Percentiles rank a stretch among this genome's conserved stretches.
Conservation (phyloP, 2,113 vertebrate genomes). For the Chrysemys picta region DNA sequence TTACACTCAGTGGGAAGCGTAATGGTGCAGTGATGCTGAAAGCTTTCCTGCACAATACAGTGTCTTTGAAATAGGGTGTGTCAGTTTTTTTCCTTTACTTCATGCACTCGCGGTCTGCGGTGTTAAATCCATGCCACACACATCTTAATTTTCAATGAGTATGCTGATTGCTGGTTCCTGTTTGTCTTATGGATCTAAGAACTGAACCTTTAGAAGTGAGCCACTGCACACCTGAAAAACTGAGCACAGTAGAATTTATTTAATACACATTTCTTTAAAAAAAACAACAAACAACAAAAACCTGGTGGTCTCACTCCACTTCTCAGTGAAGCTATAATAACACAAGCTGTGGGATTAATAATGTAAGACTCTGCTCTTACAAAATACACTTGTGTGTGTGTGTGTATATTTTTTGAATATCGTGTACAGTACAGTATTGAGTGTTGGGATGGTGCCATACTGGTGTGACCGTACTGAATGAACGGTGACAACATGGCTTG, state of each 20-base stretch:
- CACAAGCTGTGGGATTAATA: not conserved
- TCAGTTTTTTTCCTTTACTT: not conserved
- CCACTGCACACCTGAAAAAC: not conserved
- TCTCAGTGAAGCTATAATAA: not conserved
- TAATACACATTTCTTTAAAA: not conserved
- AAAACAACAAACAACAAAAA: too few relatives aligned
- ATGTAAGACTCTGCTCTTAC: not conserved
- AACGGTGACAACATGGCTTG: too few relatives aligned
- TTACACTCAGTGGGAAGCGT: not conserved
- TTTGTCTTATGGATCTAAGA: not conserved
- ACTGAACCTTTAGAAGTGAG: not conserved
- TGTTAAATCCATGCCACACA: not conserved
- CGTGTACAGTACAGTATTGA: not conserved
- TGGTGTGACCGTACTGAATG: too few relatives aligned
- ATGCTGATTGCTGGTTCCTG: not conserved
- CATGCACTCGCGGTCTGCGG: not conserved
- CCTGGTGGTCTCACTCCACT: not conserved
- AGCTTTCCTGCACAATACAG: not conserved
- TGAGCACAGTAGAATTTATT: not conserved
- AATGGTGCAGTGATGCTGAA: not conserved
- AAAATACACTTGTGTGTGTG: not conserved
- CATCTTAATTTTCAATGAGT: not conserved
- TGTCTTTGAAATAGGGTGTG: fast-evolving
- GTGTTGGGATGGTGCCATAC: too few relatives aligned
- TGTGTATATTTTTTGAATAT: not conserved